phyloP scores from a whole-genome alignment of 1,140 invertebrate genomes.

The Saccostrea cuccullata region DNA sequence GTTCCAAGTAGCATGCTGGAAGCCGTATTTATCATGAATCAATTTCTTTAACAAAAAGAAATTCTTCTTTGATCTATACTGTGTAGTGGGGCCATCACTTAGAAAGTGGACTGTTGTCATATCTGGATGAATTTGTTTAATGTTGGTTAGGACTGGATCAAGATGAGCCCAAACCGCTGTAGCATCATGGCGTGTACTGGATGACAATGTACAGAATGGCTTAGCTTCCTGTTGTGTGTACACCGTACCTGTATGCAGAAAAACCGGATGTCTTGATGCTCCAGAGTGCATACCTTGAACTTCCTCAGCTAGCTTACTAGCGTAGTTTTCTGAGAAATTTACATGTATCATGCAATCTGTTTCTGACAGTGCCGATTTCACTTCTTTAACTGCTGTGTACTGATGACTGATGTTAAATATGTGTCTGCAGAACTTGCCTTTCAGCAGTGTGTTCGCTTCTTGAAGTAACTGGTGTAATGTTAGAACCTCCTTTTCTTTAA shows the following conservation, averaged over 20 bases:
- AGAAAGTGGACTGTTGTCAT: no score
- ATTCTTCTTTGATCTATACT: no score
- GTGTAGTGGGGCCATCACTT: no score
- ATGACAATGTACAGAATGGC: conserved; percentile 56
- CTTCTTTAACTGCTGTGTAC: conserved; percentile 42
- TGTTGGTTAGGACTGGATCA: conserved; percentile 47
- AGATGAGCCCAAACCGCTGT: conserved; percentile 61
- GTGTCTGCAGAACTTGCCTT: conserved; percentile 51
- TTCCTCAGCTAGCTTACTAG: conserved; percentile 46
- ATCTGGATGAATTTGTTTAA: conserved; percentile 23
- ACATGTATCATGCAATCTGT: conserved; percentile 60
- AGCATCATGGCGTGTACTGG: conserved; percentile 54
- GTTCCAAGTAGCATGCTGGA: no score
- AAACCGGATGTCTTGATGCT: conserved; percentile 36
- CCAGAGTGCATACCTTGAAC: conserved; percentile 56
- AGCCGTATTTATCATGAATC: no score
- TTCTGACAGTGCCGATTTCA: conserved; percentile 46
- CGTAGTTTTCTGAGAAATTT: conserved; percentile 59
- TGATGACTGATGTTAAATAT: conserved; percentile 59
- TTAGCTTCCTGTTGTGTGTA: conserved; percentile 3
- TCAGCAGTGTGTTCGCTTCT: conserved; percentile 18
- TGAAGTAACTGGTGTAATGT: conserved; percentile 19
- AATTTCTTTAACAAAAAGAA: no score
- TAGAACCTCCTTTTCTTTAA: conserved; percentile 25
- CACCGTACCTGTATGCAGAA: conserved; percentile 45